phyloP scores from a whole-genome alignment of 2,797 vertebrate genomes.

The Crax fasciolata region DNA sequence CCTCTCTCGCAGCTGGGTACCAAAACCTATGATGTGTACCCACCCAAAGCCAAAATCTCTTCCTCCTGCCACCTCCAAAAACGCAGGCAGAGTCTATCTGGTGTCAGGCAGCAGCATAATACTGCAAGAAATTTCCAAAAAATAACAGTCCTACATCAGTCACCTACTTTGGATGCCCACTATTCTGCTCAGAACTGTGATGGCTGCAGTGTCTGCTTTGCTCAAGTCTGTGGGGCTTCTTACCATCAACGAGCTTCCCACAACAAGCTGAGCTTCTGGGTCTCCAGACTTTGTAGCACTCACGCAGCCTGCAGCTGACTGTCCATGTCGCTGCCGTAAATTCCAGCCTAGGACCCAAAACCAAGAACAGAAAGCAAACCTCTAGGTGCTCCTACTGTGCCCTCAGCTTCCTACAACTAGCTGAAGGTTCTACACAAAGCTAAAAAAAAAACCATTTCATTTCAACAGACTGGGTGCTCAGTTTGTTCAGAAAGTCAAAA shows the following conservation, averaged over 20 bases:
- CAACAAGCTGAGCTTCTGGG: accelerated
- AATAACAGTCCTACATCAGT: neutral
- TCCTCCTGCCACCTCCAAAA: neutral
- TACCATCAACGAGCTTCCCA: neutral
- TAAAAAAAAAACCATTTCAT: neutral
- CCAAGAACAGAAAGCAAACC: neutral
- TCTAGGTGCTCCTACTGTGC: neutral
- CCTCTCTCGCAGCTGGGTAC: neutral
- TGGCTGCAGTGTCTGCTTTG: neutral
- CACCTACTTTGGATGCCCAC: accelerated
- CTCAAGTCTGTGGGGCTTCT: neutral
- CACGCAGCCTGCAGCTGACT: neutral
- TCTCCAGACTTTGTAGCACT: neutral
- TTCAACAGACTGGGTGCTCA: neutral
- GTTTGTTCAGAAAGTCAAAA: neutral
- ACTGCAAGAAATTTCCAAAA: neutral
- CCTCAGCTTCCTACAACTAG: neutral
- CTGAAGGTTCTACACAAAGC: neutral
- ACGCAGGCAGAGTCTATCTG: neutral
- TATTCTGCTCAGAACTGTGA: neutral
- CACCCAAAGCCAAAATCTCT: neutral
- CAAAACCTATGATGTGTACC: too few relatives aligned
- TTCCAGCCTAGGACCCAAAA: neutral
- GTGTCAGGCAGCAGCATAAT: neutral
- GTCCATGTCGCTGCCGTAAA: neutral